These are phyloP conservation scores for Cacatua alba DNA, from an alignment of 2,113 vertebrate species.

Conservation along the genomic window DNA sequence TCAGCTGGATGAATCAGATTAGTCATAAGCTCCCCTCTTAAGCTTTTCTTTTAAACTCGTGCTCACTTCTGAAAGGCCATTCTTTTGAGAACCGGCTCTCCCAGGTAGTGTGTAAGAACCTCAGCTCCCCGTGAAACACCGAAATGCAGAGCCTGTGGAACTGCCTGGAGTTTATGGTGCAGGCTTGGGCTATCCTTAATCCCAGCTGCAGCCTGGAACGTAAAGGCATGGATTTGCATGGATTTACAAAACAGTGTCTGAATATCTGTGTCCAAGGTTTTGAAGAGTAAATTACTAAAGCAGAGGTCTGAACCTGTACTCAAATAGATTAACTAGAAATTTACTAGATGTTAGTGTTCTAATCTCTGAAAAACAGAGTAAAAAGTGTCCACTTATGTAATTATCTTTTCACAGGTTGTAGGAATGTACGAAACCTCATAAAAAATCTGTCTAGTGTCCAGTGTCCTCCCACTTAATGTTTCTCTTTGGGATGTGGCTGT, in stretches of 20 bases:
- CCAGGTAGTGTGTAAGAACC: neutral
- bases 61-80: neutral
- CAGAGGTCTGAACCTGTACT: neutral
- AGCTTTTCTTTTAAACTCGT: neutral
- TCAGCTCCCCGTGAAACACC: neutral
- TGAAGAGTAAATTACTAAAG: neutral
- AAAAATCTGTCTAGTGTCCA: neutral
- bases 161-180: neutral
- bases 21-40: neutral
- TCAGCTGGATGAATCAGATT: constrained; percentile 2
- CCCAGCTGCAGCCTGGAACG: neutral
- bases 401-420: neutral
- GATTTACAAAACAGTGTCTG: neutral
- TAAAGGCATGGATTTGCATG: neutral
- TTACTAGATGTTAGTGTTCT: neutral
- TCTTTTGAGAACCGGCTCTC: neutral
- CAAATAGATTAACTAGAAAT: neutral
- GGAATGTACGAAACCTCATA: neutral
- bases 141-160: neutral
- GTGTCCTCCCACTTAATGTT: neutral
- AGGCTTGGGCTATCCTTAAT: neutral
- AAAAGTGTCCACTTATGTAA: neutral
- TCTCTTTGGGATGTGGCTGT: neutral
- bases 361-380: neutral
- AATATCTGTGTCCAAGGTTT: neutral